Conservation (phyloP, 37 sponge, comb jelly and placozoan species). For the Halichondria panicea region DNA sequence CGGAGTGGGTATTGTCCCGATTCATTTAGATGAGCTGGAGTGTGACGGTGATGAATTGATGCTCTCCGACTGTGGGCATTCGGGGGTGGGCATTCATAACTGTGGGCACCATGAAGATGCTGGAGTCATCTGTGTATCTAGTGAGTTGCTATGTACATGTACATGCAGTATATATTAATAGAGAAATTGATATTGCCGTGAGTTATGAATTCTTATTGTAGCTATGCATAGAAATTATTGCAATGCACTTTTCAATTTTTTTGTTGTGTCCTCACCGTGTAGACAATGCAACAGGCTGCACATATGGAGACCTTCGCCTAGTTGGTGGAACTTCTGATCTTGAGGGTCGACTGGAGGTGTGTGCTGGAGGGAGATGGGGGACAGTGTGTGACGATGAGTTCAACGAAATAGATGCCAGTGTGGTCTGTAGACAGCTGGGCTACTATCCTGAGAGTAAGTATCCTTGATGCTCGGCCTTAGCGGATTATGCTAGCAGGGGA, state of each 20-base stretch:
- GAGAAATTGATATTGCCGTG: too few species aligned
- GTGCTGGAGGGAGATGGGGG: constrained; percentile 5
- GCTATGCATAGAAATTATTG: too few species aligned
- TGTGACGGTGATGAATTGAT: constrained; percentile 7
- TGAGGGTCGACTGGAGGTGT: constrained; percentile 31
- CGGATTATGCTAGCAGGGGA: too few species aligned
- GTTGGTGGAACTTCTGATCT: background rate
- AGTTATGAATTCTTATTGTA: too few species aligned
- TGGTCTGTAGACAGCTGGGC: constrained; percentile 25
- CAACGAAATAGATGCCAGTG: constrained; percentile 1
- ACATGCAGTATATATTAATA: too few species aligned
- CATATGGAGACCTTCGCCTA: constrained; percentile 7
- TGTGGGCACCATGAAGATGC: constrained; percentile 17
- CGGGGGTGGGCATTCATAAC: background rate
- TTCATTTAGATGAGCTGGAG: constrained; percentile 9
- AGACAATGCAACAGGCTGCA: background rate
- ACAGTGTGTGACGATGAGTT: constrained; percentile 33
- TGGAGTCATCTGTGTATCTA: constrained; percentile 40
- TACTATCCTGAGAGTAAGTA: constrained; percentile 2
- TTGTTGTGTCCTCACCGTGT: background rate
- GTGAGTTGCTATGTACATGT: background rate
- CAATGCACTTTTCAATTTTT: too few species aligned
- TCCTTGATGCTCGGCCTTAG: too few species aligned
- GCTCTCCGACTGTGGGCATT: background rate
- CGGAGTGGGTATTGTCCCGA: background rate